phyloP scores from a whole-genome alignment of 1,140 invertebrate genomes.

The Calephelis nemesis region DNA sequence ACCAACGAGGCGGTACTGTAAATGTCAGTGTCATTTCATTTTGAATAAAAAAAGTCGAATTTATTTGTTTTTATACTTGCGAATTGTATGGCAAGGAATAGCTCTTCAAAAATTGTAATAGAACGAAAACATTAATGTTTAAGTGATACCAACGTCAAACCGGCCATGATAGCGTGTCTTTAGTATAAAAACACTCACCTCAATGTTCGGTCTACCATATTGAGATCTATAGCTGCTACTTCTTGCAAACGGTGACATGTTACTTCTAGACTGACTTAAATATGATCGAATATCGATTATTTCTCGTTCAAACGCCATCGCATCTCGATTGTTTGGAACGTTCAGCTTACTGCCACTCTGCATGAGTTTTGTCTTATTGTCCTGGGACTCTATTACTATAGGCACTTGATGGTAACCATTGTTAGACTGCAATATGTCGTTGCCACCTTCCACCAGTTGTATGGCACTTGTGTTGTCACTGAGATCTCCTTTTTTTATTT shows the following conservation, averaged over 20 bases:
- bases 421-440: conserved; percentile 49
- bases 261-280: conserved; percentile 84
- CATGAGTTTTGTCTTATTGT: conserved; percentile 54
- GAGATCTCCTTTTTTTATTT: conserved; percentile 65
- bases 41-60: no score
- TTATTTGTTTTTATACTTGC: no score
- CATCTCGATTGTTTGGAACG: conserved; percentile 44
- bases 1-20: no score
- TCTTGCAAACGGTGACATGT: conserved; percentile 82
- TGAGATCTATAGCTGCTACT: conserved; percentile 83
- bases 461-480: conserved; percentile 60
- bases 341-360: conserved; percentile 62
- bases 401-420: conserved; percentile 82
- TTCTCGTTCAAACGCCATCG: conserved; percentile 74
- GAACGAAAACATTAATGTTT: no score
- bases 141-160: no score
- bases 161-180: no score
- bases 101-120: no score
- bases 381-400: conserved; percentile 82
- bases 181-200: conserved; percentile 44
- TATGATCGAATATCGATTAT: conserved; percentile 84
- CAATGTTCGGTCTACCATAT: conserved; percentile 78
- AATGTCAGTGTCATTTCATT: no score
- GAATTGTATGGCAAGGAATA: no score
- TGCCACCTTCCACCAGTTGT: conserved; percentile 57